Base-by-base conservation (phyloP, 2,888 invertebrate genomes). In the Panorpa germanica region DNA sequence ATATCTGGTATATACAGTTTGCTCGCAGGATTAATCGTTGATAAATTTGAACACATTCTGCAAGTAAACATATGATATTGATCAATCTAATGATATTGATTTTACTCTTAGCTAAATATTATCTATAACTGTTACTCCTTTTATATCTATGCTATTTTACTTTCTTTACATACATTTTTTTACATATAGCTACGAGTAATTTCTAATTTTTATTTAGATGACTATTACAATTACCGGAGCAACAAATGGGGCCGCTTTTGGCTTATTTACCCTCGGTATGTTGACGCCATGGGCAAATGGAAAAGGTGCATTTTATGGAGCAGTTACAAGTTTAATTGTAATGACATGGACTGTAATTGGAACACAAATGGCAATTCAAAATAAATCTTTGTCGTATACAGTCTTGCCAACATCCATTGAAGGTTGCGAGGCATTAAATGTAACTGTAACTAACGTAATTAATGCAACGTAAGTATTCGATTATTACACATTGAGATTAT, bases 261-360 rank as follows among this genome's bases (percentile, higher is more conserved):
- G 69, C 1, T 58, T 72, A 3, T 75, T 75, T 41, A 53, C 66
- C 4, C 45, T 75, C 20, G 75, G 74, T 17, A 68, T 75, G 61
- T 49, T 75, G 34, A 50, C 71, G 28, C 74, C 76, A 0, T 68
- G 60, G 53, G 56, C 62, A 2, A 68, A 65, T 47, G 56, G n/a
- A n/a, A n/a, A n/a, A n/a, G n/a, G n/a, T n/a, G n/a, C 49, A 1
- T 38, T 48, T n/a, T 38, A 39, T 4, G 46, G 47, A 9, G 43
- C 50, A 18, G 16, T 43, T 9, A 44, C 46, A 27, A 49, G 50
- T 35, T 40, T 52, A n/a, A 3, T 40, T 1, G 33, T 26, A 12
- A 44, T 53, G 41, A 22, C 43, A 0, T 49, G 48, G 48, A 39
- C 54, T 26, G 45, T 51, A n/a, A 25, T 45, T 9, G 48, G 49